Evolutionary conservation across 92 coral and sea anemone genomes (phyloP).

Genomic region (Actinernus sp.): DNA sequence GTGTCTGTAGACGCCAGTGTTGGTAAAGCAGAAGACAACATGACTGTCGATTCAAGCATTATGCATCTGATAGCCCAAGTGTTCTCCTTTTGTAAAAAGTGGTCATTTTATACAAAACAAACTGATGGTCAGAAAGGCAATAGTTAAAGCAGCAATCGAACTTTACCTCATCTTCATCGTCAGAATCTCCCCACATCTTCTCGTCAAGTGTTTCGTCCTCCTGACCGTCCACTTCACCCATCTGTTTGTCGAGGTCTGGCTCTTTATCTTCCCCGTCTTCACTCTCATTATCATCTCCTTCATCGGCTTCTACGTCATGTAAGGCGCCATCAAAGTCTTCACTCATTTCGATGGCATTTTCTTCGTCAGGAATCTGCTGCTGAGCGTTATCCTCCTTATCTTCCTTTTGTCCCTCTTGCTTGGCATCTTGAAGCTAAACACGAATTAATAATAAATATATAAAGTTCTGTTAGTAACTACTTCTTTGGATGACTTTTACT

Average conservation of each 20-base stretch:
- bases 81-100: too few relatives aligned
- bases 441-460: background rate
- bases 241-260: slow-evolving; percentile 85
- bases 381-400: slow-evolving; percentile 64
- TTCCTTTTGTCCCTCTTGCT: slow-evolving; percentile 78
- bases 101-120: too few relatives aligned
- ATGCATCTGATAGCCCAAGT: too few relatives aligned
- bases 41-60: too few relatives aligned
- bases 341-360: slow-evolving; percentile 95
- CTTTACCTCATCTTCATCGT: slow-evolving; percentile 86
- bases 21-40: too few relatives aligned
- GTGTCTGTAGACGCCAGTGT: too few relatives aligned
- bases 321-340: slow-evolving; percentile 94
- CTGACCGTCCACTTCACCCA: slow-evolving; percentile 96
- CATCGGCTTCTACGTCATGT: slow-evolving; percentile 80
- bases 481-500: too few relatives aligned
- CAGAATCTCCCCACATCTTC: slow-evolving; percentile 99
- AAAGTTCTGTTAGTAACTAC: too few relatives aligned
- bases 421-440: slow-evolving; percentile 77
- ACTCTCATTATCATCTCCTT: slow-evolving; percentile 32
- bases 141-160: too few relatives aligned
- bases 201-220: slow-evolving; percentile 87
- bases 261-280: slow-evolving; percentile 72
- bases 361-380: slow-evolving; percentile 91
- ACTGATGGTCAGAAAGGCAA: too few relatives aligned